phyloP scores from a whole-genome alignment of 92 coral and sea anemone genomes.

The Epizoanthus stellaris region DNA sequence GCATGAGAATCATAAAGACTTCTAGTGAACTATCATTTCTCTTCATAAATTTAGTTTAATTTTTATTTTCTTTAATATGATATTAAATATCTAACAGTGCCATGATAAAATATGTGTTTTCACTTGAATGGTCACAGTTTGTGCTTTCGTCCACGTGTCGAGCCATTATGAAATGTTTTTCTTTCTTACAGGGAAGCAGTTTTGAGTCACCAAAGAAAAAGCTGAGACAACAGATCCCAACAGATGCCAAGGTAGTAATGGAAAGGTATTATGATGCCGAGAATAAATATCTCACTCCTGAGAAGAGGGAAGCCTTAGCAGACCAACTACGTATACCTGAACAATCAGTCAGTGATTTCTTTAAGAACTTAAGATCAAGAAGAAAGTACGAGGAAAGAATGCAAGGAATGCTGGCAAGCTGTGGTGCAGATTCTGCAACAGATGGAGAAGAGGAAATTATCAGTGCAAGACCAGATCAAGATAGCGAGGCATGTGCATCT shows the following conservation, averaged over 20 bases:
- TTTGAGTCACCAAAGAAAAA: conserved; percentile 51
- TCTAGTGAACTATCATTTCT: too few species aligned
- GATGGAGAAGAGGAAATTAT: not conserved
- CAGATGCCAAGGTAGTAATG: conserved; percentile 62
- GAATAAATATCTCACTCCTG: conserved; percentile 44
- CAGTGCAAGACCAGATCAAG: not conserved
- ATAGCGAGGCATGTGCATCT: not conserved
- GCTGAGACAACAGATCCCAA: conserved; percentile 53
- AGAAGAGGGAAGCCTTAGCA: conserved; percentile 49
- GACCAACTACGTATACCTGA: conserved; percentile 55
- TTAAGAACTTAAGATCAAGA: conserved; percentile 64
- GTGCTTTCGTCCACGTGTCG: too few species aligned
- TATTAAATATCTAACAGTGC: too few species aligned
- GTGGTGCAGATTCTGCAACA: conserved; percentile 6
- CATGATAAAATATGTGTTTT: too few species aligned
- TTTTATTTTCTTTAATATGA: too few species aligned
- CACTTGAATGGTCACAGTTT: too few species aligned
- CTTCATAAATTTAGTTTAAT: too few species aligned
- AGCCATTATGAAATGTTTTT: too few species aligned
- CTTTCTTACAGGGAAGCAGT: conserved; percentile 33
- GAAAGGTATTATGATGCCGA: conserved; percentile 43
- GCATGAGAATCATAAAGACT: too few species aligned
- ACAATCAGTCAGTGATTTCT: conserved; percentile 70
- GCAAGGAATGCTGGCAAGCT: conserved; percentile 9
- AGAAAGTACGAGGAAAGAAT: conserved; percentile 56